A percentile compares a stretch with the other conserved stretches of the same genome.
Conservation (phyloP, 2,888 invertebrate genomes). For the Eulithis prunata region DNA sequence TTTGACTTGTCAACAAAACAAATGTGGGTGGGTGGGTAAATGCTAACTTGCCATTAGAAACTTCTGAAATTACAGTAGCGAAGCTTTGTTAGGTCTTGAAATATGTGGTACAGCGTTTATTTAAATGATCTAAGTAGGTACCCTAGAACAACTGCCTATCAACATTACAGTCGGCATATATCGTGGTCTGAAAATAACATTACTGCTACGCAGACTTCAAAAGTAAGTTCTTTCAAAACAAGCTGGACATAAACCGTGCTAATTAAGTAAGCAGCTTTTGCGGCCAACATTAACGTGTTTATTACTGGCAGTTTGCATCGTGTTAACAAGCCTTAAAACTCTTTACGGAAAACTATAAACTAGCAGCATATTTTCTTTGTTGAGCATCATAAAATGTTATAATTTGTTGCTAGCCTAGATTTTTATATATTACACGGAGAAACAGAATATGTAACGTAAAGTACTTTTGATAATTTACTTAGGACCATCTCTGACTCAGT, state of each 20-base stretch:
- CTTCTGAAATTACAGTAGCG: too few species aligned
- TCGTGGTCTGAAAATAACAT: background rate
- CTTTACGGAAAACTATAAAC: conserved; percentile 12
- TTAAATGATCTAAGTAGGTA: too few species aligned
- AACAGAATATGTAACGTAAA: too few species aligned
- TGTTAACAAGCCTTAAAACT: conserved; percentile 40
- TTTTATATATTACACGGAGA: background rate
- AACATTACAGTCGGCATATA: too few species aligned
- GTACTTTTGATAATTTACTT: too few species aligned
- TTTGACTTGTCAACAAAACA: too few species aligned
- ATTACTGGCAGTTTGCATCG: conserved; percentile 47
- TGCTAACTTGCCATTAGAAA: too few species aligned
- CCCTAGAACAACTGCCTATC: too few species aligned
- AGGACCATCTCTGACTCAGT: too few species aligned
- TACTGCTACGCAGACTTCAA: background rate
- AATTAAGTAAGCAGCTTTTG: conserved; percentile 17
- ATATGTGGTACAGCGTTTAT: too few species aligned
- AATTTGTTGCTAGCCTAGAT: background rate
- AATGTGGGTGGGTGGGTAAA: too few species aligned
- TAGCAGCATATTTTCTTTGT: conserved; percentile 2
- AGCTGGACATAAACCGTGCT: conserved; percentile 8
- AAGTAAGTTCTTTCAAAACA: conserved; percentile 5
- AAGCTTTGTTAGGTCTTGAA: too few species aligned
- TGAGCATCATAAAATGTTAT: conserved; percentile 1
- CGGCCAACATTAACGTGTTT: conserved; percentile 50